Evolutionary conservation across 92 coral and sea anemone genomes (phyloP).

Genomic region (Siderastrea radians): DNA sequence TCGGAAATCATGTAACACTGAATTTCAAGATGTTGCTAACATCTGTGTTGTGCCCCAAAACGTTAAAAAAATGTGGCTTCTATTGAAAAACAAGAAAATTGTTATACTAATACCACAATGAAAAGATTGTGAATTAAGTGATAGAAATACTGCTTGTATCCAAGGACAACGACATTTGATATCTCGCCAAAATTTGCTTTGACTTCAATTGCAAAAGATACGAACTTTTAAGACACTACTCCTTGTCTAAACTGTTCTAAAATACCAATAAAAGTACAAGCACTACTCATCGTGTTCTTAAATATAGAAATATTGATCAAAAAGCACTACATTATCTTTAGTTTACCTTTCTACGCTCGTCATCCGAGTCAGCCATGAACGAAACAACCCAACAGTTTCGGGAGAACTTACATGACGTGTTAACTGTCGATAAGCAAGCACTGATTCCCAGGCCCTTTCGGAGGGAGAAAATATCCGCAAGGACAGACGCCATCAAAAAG

Average conservation of each 20-base stretch:
- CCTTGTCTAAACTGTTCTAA: neutral
- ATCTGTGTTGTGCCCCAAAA: neutral
- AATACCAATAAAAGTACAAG: neutral
- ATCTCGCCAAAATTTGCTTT: neutral
- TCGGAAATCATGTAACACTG: too few species aligned
- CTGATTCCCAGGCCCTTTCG: neutral
- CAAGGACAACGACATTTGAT: slow-evolving; percentile 30
- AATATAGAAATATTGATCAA: neutral
- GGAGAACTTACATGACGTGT: slow-evolving; percentile 30
- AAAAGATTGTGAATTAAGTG: neutral
- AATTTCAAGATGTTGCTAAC: too few species aligned
- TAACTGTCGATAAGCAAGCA: neutral
- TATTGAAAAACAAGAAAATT: neutral
- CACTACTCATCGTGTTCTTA: neutral
- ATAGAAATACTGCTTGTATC: slow-evolving; percentile 9
- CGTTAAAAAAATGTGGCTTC: neutral
- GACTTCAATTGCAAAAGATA: too few species aligned
- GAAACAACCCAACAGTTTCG: slow-evolving; percentile 15
- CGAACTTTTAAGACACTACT: neutral
- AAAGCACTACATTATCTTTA: slow-evolving; percentile 1
- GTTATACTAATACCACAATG: neutral
- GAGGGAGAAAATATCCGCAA: too few species aligned
- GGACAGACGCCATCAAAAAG: too few species aligned
- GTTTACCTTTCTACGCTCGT: slow-evolving; percentile 94
- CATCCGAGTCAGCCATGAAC: slow-evolving; percentile 98